These are phyloP conservation scores for Zenarchopterus dispar DNA, from an alignment of 2,797 vertebrate genomes.

Conservation along the genomic window DNA sequence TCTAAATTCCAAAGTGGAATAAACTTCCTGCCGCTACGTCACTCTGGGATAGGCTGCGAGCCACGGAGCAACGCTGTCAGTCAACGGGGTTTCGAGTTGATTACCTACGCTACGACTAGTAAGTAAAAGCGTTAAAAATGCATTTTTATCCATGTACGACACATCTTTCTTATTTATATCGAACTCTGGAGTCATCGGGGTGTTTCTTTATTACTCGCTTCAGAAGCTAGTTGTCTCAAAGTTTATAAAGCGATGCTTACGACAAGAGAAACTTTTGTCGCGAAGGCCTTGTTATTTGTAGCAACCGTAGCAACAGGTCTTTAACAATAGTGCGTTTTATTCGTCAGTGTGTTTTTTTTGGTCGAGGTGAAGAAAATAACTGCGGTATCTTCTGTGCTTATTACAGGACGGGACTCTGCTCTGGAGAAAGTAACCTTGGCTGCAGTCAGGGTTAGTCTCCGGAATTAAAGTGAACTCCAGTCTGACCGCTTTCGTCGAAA, in stretches of 20 bases:
- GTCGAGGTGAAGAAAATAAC: not conserved
- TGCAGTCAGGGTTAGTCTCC: slow-evolving; percentile 52
- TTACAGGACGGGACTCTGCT: slow-evolving; percentile 47
- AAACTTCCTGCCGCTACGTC: slow-evolving; percentile 74
- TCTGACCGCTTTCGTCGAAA: slow-evolving; percentile 72
- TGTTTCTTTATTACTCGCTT: not conserved
- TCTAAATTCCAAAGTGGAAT: slow-evolving; percentile 73
- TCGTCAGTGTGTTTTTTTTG: not conserved
- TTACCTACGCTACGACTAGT: slow-evolving; percentile 42
- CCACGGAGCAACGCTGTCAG: slow-evolving; percentile 50
- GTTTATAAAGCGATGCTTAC: slow-evolving; percentile 60
- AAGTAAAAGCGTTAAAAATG: slow-evolving; percentile 30
- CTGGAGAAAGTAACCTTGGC: slow-evolving; percentile 64
- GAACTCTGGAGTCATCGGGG: not conserved
- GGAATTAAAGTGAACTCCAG: slow-evolving; percentile 67
- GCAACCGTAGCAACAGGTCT: slow-evolving; percentile 83
- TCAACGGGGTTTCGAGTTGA: slow-evolving; percentile 51
- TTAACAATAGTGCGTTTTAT: not conserved
- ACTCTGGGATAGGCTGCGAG: slow-evolving; percentile 73
- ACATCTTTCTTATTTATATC: not conserved
- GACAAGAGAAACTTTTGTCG: slow-evolving; percentile 75
- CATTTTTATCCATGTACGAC: not conserved
- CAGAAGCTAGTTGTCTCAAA: slow-evolving; percentile 37
- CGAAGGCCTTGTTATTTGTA: slow-evolving; percentile 72
- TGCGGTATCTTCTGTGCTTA: slow-evolving; percentile 14